Evolutionary conservation across 2,113 vertebrate genomes (phyloP).

Genomic region (Electrona antarctica): DNA sequence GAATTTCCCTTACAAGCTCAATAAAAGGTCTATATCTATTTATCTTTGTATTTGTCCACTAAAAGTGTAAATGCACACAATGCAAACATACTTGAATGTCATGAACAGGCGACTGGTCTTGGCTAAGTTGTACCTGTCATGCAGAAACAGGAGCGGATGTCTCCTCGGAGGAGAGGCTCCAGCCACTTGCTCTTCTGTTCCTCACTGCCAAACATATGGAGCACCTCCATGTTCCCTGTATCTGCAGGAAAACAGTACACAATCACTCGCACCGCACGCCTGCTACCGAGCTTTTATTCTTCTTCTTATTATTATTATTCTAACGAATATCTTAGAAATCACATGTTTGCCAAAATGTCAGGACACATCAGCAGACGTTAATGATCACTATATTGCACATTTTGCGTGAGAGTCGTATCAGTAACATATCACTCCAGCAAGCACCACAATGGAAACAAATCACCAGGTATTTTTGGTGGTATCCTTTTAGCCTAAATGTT

Average conservation of each 20-base stretch:
- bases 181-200: constrained; percentile 91
- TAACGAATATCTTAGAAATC: not conserved
- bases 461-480: too few species aligned
- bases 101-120: not conserved
- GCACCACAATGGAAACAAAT: too few species aligned
- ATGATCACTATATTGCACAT: too few species aligned
- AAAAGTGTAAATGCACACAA: too few species aligned
- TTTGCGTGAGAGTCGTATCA: too few species aligned
- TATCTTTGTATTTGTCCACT: too few species aligned
- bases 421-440: too few species aligned
- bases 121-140: constrained; percentile 87
- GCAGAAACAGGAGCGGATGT: constrained; percentile 92
- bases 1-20: too few species aligned
- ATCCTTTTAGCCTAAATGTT: too few species aligned
- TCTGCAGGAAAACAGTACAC: constrained; percentile 72
- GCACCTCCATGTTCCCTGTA: constrained; percentile 94
- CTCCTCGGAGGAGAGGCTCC: constrained; percentile 88
- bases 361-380: too few species aligned
- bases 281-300: not conserved
- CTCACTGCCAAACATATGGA: constrained; percentile 90
- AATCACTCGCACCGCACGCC: not conserved
- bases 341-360: not conserved
- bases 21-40: too few species aligned
- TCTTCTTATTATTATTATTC: not conserved
- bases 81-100: not conserved